These are phyloP conservation scores for Neostethus bicornis DNA, from an alignment of 2,797 vertebrate genomes.

Conservation along the genomic window DNA sequence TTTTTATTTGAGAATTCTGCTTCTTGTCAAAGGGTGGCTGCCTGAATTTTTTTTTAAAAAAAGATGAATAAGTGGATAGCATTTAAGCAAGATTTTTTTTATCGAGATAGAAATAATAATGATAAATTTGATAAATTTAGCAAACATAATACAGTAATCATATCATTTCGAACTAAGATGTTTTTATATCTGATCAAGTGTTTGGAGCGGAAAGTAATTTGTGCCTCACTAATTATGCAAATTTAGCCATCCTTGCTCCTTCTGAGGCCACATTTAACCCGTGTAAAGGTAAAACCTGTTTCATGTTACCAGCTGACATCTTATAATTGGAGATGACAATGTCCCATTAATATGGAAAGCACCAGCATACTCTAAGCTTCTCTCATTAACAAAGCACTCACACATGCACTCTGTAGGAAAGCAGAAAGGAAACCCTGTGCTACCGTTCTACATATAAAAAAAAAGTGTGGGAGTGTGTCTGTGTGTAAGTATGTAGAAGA, in stretches of 20 bases:
- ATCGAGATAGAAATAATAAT: background rate
- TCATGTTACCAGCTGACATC: conserved; percentile 19
- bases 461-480: conserved; percentile 18
- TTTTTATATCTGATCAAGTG: background rate
- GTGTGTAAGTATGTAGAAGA: conserved; percentile 21
- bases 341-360: conserved; percentile 50
- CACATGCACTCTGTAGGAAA: background rate
- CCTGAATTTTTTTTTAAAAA: background rate
- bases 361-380: conserved; percentile 22
- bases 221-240: conserved; percentile 25
- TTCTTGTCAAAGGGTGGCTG: background rate
- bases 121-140: background rate
- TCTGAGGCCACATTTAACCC: conserved; percentile 8
- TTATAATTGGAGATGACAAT: conserved; percentile 28
- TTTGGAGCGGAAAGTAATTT: conserved; percentile 6
- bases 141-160: background rate
- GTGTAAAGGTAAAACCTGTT: conserved; percentile 19
- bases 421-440: conserved; percentile 19
- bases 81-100: background rate
- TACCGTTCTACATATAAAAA: conserved; percentile 29
- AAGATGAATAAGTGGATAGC: background rate
- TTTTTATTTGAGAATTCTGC: too few relatives aligned
- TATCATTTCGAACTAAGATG: conserved; percentile 8
- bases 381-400: conserved; percentile 11
- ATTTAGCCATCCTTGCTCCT: background rate